Conservation (phyloP, 2,797 vertebrate genomes). For the Helicolenus hilgendorfi region DNA sequence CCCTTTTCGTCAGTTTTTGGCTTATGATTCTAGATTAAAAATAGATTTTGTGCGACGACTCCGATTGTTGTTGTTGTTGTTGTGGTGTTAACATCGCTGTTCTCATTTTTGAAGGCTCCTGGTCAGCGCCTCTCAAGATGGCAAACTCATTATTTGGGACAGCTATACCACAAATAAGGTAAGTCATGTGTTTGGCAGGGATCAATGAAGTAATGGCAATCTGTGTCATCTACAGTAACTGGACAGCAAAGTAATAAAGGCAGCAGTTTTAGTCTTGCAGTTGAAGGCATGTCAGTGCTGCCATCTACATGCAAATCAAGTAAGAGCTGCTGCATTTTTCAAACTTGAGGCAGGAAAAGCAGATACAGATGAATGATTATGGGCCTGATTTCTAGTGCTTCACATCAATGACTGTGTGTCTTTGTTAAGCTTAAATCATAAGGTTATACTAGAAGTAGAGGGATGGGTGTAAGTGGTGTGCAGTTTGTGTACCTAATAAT, state of each 20-base stretch:
- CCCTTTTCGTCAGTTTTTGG: not conserved
- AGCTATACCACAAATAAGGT: constrained; percentile 99
- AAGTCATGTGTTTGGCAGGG: constrained; percentile 20
- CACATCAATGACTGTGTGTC: not conserved
- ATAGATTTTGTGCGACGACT: constrained; percentile 1
- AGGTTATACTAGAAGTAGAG: not conserved
- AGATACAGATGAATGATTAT: not conserved
- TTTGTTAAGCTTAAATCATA: not conserved
- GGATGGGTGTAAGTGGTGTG: not conserved
- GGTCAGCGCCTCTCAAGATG: constrained; percentile 99
- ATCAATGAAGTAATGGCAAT: not conserved
- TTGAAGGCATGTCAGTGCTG: not conserved
- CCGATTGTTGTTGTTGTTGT: not conserved
- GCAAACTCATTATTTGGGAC: constrained; percentile 99
- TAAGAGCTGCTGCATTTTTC: not conserved
- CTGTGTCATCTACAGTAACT: not conserved
- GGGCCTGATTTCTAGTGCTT: not conserved
- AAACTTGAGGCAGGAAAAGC: not conserved
- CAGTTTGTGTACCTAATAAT: constrained; percentile 13
- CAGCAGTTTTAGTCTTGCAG: not conserved
- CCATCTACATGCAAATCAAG: not conserved
- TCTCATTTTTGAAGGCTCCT: constrained; percentile 92
- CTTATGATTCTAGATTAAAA: constrained; percentile 14
- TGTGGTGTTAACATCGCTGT: not conserved
- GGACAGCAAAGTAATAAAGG: not conserved